A percentile compares a stretch with the other conserved stretches of the same genome.
phyloP scores from a whole-genome alignment of 2,113 vertebrate species.

The Bubo blakistoni region DNA sequence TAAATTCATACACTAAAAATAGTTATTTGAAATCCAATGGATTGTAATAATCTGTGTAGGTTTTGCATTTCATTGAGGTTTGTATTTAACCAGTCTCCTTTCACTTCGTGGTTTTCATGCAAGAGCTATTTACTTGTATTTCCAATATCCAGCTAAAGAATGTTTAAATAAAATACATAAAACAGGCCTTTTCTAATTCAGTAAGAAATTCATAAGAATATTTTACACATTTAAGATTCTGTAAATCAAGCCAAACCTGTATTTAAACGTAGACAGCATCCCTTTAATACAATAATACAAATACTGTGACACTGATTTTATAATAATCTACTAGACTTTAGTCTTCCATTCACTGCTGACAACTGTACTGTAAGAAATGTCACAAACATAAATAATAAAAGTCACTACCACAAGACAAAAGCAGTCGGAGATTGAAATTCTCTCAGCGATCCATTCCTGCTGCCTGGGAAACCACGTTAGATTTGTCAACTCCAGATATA shows the following conservation, averaged over 20 bases:
- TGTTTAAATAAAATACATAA: slow-evolving; percentile 13
- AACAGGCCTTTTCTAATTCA: slow-evolving; percentile 6
- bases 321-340: slow-evolving; percentile 20
- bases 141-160: neutral
- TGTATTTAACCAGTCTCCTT: slow-evolving; percentile 24
- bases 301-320: slow-evolving; percentile 36
- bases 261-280: slow-evolving; percentile 24
- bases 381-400: slow-evolving; percentile 66
- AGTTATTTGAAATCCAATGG: neutral
- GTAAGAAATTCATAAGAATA: slow-evolving; percentile 12
- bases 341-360: slow-evolving; percentile 33
- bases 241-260: slow-evolving; percentile 49
- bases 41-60: neutral
- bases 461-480: slow-evolving; percentile 64
- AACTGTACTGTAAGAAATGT: slow-evolving; percentile 48
- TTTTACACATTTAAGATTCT: neutral
- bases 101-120: slow-evolving; percentile 7
- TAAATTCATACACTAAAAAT: neutral
- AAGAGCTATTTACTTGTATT: slow-evolving; percentile 6
- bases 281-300: slow-evolving; percentile 16
- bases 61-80: neutral
- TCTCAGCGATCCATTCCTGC: slow-evolving; percentile 62
- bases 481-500: slow-evolving; percentile 54
- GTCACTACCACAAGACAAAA: slow-evolving; percentile 67
- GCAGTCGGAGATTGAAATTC: slow-evolving; percentile 59